Evolutionary conservation across 2,888 invertebrate species (phyloP).

Genomic region (Heliconius hortense): DNA sequence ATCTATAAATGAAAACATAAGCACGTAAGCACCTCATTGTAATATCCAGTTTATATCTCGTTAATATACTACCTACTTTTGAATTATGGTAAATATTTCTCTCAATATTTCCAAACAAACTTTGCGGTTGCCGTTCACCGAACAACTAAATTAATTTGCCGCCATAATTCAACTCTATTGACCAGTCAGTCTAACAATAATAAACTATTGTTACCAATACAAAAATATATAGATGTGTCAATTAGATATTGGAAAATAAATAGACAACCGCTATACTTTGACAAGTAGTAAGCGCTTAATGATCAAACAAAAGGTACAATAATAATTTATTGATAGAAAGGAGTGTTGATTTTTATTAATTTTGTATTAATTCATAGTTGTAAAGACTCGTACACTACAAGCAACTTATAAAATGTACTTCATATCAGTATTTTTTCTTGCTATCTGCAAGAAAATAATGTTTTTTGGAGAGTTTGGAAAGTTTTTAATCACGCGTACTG

Average conservation of each 20-base stretch:
- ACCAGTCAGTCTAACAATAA: slow-evolving; percentile 33
- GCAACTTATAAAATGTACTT: background rate
- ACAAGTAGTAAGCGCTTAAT: slow-evolving; percentile 36
- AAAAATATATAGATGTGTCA: slow-evolving; percentile 41
- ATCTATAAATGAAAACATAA: background rate
- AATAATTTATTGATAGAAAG: background rate
- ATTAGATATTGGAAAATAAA: slow-evolving; percentile 41
- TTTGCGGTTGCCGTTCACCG: slow-evolving; percentile 14
- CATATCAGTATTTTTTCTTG: background rate
- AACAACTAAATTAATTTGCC: slow-evolving; percentile 43
- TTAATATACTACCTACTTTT: slow-evolving; percentile 11
- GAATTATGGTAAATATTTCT: slow-evolving; percentile 20
- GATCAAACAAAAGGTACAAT: slow-evolving; percentile 24
- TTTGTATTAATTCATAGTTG: background rate
- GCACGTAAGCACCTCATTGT: background rate
- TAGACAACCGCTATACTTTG: slow-evolving; percentile 34
- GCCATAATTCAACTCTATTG: slow-evolving; percentile 36
- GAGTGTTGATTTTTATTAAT: background rate
- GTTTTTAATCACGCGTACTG: background rate
- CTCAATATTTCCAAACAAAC: slow-evolving; percentile 12
- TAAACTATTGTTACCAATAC: slow-evolving; percentile 39
- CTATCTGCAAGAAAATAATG: background rate
- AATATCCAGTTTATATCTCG: background rate
- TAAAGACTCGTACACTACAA: background rate
- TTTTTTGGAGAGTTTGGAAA: background rate